A percentile compares a stretch with the other conserved stretches of the same genome.
Conservation (phyloP, 2,888 invertebrate genomes). For the Ypsolopha sequella region DNA sequence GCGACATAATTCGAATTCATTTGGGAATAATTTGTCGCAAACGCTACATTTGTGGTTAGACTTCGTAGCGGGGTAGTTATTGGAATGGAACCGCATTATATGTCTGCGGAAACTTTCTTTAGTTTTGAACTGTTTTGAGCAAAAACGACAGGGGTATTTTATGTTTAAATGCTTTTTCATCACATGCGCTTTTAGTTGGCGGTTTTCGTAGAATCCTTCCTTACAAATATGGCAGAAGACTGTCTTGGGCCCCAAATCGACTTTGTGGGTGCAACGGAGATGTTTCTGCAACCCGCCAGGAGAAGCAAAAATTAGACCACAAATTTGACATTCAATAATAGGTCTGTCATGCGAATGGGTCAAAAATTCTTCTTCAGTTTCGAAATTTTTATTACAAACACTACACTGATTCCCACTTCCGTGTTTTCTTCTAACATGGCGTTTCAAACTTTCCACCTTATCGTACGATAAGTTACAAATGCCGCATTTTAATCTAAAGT, state of each 20-base stretch:
- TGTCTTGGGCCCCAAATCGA: conserved; percentile 35
- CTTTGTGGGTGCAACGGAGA: conserved; percentile 47
- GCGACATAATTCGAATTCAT: conserved; percentile 48
- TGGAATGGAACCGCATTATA: conserved; percentile 42
- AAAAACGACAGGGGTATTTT: conserved; percentile 45
- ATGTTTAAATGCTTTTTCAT: conserved; percentile 53
- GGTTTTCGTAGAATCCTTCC: conserved; percentile 47
- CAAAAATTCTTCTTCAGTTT: conserved; percentile 37
- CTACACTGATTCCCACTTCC: conserved; percentile 43
- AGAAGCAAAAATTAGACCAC: conserved; percentile 50
- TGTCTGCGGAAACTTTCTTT: conserved; percentile 54
- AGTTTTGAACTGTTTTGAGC: conserved; percentile 46
- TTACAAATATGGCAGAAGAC: conserved; percentile 49
- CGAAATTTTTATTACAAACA: conserved; percentile 50
- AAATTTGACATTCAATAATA: conserved; percentile 46
- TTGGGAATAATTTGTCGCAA: conserved; percentile 39
- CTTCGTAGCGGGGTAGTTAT: conserved; percentile 14
- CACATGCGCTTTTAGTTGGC: conserved; percentile 47
- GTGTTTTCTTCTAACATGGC: conserved; percentile 54
- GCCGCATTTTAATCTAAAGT: conserved; percentile 50
- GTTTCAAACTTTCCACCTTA: conserved; percentile 55
- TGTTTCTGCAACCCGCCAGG: conserved; percentile 52
- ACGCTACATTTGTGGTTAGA: conserved; percentile 39
- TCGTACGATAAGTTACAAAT: conserved; percentile 58
- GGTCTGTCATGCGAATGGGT: conserved; percentile 46